These are phyloP conservation scores for Tetranychus piercei DNA, from an alignment of 2,888 invertebrate species.

Conservation along the genomic window DNA sequence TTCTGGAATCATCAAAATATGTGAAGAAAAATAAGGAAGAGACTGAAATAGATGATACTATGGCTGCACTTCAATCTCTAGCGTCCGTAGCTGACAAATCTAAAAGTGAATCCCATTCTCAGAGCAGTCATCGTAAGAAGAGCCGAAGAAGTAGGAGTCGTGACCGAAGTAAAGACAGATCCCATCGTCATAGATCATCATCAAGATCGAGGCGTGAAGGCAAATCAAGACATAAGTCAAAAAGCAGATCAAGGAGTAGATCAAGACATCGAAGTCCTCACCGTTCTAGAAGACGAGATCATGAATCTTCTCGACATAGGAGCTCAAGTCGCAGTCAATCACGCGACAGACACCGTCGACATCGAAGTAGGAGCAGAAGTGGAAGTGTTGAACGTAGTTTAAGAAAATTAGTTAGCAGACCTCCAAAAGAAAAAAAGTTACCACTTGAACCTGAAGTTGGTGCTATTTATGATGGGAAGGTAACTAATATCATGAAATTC, in stretches of 20 bases:
- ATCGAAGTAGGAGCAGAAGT: slow-evolving; percentile 29
- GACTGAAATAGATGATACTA: slow-evolving; percentile 4
- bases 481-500: slow-evolving; percentile 76
- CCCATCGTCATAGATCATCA: slow-evolving; percentile 12
- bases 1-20: not conserved
- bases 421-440: slow-evolving; percentile 29
- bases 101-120: too few relatives aligned
- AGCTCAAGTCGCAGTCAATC: slow-evolving; percentile 21
- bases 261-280: slow-evolving; percentile 18
- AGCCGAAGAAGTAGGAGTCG: slow-evolving; percentile 7
- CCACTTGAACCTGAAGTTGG: slow-evolving; percentile 39
- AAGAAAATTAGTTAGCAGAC: slow-evolving; percentile 18
- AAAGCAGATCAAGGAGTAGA: slow-evolving; percentile 6
- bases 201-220: not conserved
- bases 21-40: not conserved
- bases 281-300: slow-evolving; percentile 5
- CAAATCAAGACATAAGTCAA: not conserved
- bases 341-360: slow-evolving; percentile 27
- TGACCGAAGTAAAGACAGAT: not conserved
- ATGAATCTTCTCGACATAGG: slow-evolving; percentile 19
- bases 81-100: not conserved
- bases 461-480: slow-evolving; percentile 71
- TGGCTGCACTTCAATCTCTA: not conserved
- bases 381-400: slow-evolving; percentile 24
- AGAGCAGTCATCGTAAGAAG: not conserved